Evolutionary conservation across 2,888 invertebrate species (phyloP).

Genomic region (Melinopterus prodromus): DNA sequence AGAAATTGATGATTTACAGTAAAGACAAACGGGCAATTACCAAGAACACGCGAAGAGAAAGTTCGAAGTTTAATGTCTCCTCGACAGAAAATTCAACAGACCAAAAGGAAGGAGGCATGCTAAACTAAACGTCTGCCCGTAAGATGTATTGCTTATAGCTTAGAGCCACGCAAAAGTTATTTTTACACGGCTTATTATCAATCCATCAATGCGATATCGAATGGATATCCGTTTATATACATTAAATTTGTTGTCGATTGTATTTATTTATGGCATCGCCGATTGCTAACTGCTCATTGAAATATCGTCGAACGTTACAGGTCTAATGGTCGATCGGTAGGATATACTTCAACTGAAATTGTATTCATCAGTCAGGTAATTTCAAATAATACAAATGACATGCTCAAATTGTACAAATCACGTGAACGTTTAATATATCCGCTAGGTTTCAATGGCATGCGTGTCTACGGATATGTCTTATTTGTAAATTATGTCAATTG

Average conservation of each 20-base stretch:
- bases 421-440: neutral
- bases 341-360: neutral
- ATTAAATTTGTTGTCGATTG: neutral
- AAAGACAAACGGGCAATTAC: constrained; percentile 18
- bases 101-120: constrained; percentile 11
- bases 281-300: neutral
- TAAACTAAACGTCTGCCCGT: constrained; percentile 8
- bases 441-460: neutral
- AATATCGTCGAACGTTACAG: neutral
- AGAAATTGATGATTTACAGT: constrained; percentile 24
- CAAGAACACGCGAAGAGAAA: constrained; percentile 22
- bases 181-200: constrained; percentile 16
- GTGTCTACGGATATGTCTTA: neutral
- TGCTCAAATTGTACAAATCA: neutral
- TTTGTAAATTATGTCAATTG: neutral
- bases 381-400: neutral
- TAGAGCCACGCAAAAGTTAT: constrained; percentile 23
- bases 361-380: neutral
- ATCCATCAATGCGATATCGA: constrained; percentile 19
- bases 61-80: constrained; percentile 22
- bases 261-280: neutral
- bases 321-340: neutral
- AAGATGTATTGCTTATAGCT: constrained; percentile 16
- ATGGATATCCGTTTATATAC: constrained; percentile 6
- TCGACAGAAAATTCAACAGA: constrained; percentile 8